Conservation (phyloP, 2,113 vertebrate genomes). For the Oxyruncus cristatus region DNA sequence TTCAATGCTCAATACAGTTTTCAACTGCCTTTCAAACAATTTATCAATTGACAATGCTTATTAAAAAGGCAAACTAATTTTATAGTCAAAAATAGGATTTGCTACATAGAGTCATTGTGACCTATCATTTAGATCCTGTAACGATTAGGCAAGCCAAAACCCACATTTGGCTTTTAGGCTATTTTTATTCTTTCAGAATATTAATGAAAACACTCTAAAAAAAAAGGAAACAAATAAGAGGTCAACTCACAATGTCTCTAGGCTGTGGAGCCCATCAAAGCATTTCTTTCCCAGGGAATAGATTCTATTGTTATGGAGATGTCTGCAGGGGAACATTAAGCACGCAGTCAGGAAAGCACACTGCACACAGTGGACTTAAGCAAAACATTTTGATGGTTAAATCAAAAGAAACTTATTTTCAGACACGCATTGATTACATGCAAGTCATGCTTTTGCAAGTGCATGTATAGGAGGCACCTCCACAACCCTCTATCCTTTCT, state of each 20-base stretch:
- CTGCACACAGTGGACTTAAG: constrained; percentile 23
- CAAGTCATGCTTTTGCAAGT: constrained; percentile 43
- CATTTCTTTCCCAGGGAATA: constrained; percentile 85
- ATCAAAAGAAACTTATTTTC: constrained; percentile 46
- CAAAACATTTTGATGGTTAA: constrained; percentile 59
- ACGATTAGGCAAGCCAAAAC: constrained; percentile 64
- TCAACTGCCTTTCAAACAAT: not conserved
- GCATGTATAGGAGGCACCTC: not conserved
- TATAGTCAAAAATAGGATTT: constrained; percentile 15
- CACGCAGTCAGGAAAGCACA: constrained; percentile 64
- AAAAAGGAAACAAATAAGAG: constrained; percentile 77
- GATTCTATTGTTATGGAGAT: constrained; percentile 91
- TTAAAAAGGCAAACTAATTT: constrained; percentile 24
- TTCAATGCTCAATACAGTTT: not conserved
- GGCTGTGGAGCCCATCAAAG: constrained; percentile 86
- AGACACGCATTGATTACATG: constrained; percentile 19
- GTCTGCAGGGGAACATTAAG: constrained; percentile 76
- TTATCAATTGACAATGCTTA: not conserved
- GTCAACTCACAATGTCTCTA: constrained; percentile 89
- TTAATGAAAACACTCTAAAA: constrained; percentile 75
- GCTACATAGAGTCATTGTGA: constrained; percentile 42
- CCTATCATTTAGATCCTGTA: constrained; percentile 49
- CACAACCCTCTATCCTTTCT: not conserved
- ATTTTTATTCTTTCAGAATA: constrained; percentile 75
- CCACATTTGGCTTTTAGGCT: constrained; percentile 62